phyloP scores from a whole-genome alignment of 2,888 invertebrate species.

The Cephonodes hylas region DNA sequence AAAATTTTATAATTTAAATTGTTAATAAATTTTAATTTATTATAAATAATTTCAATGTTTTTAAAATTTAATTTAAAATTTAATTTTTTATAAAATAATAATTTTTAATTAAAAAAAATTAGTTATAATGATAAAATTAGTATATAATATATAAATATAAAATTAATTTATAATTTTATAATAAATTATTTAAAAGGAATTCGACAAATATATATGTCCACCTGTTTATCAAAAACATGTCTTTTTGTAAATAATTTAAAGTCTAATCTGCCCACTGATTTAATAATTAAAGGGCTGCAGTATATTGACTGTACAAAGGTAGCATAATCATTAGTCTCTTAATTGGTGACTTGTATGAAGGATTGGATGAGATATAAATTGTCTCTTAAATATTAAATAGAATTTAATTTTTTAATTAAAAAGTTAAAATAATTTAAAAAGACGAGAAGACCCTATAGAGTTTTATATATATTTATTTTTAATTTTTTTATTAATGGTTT shows the following conservation, averaged over 20 bases:
- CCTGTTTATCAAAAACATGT: slow-evolving; percentile 91
- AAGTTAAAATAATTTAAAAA: slow-evolving; percentile 84
- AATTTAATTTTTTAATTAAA: slow-evolving; percentile 81
- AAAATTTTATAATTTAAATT: slow-evolving; percentile 81
- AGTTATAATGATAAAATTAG: slow-evolving; percentile 83
- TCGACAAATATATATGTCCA: slow-evolving; percentile 83
- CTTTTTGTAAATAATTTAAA: slow-evolving; percentile 83
- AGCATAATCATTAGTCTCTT: slow-evolving; percentile 89
- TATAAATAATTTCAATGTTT: slow-evolving; percentile 63
- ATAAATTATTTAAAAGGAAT: slow-evolving; percentile 79
- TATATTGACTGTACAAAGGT: slow-evolving; percentile 90
- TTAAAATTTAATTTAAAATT: slow-evolving; percentile 56
- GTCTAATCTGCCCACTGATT: slow-evolving; percentile 88
- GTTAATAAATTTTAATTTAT: slow-evolving; percentile 77
- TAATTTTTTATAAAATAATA: slow-evolving; percentile 68
- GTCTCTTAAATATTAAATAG: slow-evolving; percentile 67
- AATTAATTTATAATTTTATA: slow-evolving; percentile 42
- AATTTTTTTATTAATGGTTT: slow-evolving; percentile 45
- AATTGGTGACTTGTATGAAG: slow-evolving; percentile 90
- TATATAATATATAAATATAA: slow-evolving; percentile 64
- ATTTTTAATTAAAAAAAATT: slow-evolving; percentile 65
- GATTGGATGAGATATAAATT: slow-evolving; percentile 84
- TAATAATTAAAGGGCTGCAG: slow-evolving; percentile 86
- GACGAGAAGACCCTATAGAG: slow-evolving; percentile 91
- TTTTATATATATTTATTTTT: slow-evolving; percentile 74